Evolutionary conservation across 2,797 vertebrate species (phyloP), one percentile per base, ranked within the genome.

Genomic region (Darevskia nairensis): DNA sequence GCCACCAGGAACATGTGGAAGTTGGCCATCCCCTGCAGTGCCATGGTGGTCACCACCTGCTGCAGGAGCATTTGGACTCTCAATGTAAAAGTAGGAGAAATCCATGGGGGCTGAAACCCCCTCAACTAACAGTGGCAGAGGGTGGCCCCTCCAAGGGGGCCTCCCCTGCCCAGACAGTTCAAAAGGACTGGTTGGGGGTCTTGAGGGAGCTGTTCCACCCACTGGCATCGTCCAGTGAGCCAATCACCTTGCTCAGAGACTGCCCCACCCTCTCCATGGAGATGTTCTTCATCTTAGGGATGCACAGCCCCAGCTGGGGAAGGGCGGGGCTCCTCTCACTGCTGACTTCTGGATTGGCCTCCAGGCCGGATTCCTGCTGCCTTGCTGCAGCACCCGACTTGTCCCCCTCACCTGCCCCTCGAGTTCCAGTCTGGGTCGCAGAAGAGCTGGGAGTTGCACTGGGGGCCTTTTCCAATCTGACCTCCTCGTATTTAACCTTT

Each of bases 31-130:
- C 98, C 98, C 97, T 99, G 98, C 27, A 99, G 96, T 0, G 98
- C 99, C 99, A 99, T 99, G 84, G 98, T 98, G 77, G 98, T 99
- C 89, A 98, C 98, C 94, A 99, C 98, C 90, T 96, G 97, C 69
- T 97, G 97, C 78, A 98, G 94, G 91, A 99, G 97, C 7, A 94
- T 97, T 97, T 98, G 98, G 96, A 99, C 98, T 98, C 98, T 98
- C 96, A 0, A 98, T 3, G 98, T 98, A 97, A 99, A 98, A 98
- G 97, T 97, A 96, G 98, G 98, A 97, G 96, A 98, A 96, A 96
- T 98, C 98, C 96, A 97, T 96, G 76, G 97, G 95, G 94, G 97
- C 94, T 94, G 96, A 97, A 95, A 97, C 93, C 88, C 94, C 96
- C 94, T 96, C 94, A 50, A 3, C 96, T 95, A 89, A 96, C 93